Percentiles rank a stretch among this genome's conserved stretches.
Conservation (phyloP, 2,888 invertebrate genomes). For the Gibbula magus region DNA sequence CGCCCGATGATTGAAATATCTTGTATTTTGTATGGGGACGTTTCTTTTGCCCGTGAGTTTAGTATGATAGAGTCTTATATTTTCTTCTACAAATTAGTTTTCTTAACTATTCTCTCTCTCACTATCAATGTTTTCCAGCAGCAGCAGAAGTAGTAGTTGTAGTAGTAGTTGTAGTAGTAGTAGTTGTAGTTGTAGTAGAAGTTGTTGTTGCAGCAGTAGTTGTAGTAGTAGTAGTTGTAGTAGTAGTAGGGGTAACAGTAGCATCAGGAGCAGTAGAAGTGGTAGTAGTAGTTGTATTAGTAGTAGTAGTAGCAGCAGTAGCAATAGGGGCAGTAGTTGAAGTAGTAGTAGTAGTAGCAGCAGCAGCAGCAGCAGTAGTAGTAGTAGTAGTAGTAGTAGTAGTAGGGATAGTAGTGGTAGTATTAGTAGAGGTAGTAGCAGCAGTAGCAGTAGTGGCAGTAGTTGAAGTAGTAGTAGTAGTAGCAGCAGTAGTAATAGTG, state of each 20-base stretch:
- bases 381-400: conserved; percentile 23
- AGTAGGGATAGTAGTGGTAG: conserved; percentile 18
- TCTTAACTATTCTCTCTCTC: no score
- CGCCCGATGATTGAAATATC: no score
- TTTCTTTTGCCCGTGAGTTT: no score
- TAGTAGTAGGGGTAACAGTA: conserved; percentile 10
- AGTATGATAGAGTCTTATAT: no score
- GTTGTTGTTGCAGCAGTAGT: background rate
- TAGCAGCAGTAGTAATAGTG: conserved; percentile 20
- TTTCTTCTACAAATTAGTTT: no score
- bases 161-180: background rate
- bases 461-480: conserved; percentile 22
- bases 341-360: conserved; percentile 26
- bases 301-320: conserved; percentile 24
- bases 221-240: conserved; percentile 5
- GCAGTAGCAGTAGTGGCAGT: conserved; percentile 26
- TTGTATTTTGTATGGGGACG: no score
- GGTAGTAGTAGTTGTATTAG: conserved; percentile 20
- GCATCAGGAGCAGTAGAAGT: conserved; percentile 23
- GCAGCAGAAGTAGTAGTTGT: conserved; percentile 9
- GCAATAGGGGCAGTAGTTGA: conserved; percentile 7
- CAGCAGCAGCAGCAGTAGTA: conserved; percentile 20
- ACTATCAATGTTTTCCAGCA: no score
- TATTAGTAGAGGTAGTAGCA: conserved; percentile 26
- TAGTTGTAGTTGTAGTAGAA: background rate